Conservation (phyloP, 30 jellyfish, hydroid and myxozoan genomes). For the Aurelia sp. region DNA sequence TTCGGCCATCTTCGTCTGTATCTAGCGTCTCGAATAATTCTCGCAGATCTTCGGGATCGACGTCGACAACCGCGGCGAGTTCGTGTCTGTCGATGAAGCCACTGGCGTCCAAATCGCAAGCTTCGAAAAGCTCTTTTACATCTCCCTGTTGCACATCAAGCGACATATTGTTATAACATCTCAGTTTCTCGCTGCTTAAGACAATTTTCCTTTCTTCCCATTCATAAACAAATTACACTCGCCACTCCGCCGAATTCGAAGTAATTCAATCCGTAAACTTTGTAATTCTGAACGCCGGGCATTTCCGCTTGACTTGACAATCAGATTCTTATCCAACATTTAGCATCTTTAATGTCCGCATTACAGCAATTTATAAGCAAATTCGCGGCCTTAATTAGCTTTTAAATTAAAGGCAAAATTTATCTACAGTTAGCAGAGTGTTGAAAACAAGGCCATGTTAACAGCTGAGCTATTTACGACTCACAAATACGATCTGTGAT, state of each 20-base stretch:
- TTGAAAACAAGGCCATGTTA: not conserved
- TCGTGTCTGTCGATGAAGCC: conserved; percentile 95
- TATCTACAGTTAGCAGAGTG: not conserved
- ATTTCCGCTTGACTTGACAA: too few species aligned
- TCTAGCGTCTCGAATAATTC: conserved; percentile 82
- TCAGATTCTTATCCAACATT: not conserved
- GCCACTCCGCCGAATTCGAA: too few species aligned
- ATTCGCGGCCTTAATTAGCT: not conserved
- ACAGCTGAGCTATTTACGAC: conserved; percentile 76
- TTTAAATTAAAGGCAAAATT: not conserved
- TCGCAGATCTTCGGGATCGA: conserved; percentile 81
- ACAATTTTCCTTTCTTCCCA: not conserved
- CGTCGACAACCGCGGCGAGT: conserved; percentile 98
- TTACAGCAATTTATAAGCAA: conserved; percentile 1
- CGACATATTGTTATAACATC: conserved; percentile 33
- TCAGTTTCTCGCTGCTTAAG: conserved; percentile 15
- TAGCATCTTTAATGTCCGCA: not conserved
- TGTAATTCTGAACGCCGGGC: too few species aligned
- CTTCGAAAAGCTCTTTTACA: conserved; percentile 81
- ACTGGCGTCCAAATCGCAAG: conserved; percentile 92
- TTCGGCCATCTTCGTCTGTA: conserved; percentile 91
- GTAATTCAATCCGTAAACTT: too few species aligned
- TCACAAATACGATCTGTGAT: conserved; percentile 41
- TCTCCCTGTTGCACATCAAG: conserved; percentile 66
- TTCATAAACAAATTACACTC: too few species aligned